These are phyloP conservation scores for Cheilinus undulatus DNA, from an alignment of 2,113 vertebrate species.

Conservation along the genomic window DNA sequence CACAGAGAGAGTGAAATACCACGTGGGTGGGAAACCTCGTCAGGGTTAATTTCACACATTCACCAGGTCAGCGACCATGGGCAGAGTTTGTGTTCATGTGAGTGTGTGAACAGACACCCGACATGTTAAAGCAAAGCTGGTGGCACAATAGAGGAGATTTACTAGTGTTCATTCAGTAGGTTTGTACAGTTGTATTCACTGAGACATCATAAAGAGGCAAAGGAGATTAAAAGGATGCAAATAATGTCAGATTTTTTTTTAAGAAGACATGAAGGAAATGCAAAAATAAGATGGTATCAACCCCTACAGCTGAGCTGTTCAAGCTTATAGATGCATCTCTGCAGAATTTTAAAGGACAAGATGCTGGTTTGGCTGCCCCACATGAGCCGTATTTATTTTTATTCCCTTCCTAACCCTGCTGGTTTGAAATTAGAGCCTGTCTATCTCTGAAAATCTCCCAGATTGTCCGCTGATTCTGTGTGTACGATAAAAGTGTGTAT, in stretches of 20 bases:
- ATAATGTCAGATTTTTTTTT: too few species aligned
- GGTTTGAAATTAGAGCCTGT: slow-evolving; percentile 71
- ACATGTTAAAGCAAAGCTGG: too few species aligned
- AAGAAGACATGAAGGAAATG: too few species aligned
- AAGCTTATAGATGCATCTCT: too few species aligned
- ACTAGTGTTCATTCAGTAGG: too few species aligned
- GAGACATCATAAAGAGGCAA: too few species aligned
- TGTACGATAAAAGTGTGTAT: slow-evolving; percentile 25
- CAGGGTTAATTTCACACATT: neutral
- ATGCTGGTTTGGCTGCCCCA: slow-evolving; percentile 65
- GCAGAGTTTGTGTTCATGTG: neutral
- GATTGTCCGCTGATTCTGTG: slow-evolving; percentile 16
- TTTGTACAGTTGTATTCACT: too few species aligned
- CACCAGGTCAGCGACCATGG: neutral
- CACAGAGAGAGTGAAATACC: neutral
- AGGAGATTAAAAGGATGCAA: too few species aligned
- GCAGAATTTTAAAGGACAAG: slow-evolving; percentile 38
- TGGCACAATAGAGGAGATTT: too few species aligned
- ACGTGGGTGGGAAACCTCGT: slow-evolving; percentile 2
- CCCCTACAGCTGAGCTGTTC: too few species aligned
- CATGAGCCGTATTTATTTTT: slow-evolving; percentile 62
- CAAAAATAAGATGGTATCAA: too few species aligned
- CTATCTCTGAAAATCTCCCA: slow-evolving; percentile 39
- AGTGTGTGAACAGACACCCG: neutral
- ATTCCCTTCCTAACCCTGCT: slow-evolving; percentile 44